A percentile compares a stretch with the other conserved stretches of the same genome.
Evolutionary conservation across 23 tunicate genomes (phyloP).

Genomic region (Ascidia mentula): DNA sequence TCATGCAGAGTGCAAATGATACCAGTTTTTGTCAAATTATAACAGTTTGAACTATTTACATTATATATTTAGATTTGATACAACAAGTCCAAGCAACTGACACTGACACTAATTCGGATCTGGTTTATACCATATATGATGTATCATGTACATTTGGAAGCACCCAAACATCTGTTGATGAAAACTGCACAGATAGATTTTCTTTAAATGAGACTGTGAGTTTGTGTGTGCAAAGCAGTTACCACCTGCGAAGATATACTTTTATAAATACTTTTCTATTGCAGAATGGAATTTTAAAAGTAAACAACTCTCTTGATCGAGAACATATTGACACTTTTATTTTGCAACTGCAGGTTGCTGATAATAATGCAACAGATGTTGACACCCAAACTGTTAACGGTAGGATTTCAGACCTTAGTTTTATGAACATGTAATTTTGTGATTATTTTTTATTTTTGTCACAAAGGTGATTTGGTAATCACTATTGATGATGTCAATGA

Average conservation of each 20-base stretch:
- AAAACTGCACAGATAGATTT: slow-evolving; percentile 2
- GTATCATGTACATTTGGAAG: neutral
- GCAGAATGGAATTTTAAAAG: neutral
- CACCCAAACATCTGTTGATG: neutral
- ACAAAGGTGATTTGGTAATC: neutral
- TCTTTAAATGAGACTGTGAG: neutral
- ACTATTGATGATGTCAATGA: neutral
- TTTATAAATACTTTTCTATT: too few species aligned
- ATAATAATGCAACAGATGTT: neutral
- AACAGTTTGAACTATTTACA: too few species aligned
- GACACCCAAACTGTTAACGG: neutral
- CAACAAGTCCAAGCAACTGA: neutral
- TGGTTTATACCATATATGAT: neutral
- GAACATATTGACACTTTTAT: slow-evolving; percentile 1
- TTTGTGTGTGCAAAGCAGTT: too few species aligned
- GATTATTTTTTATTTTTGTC: neutral
- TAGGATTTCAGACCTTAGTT: neutral
- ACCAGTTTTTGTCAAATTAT: too few species aligned
- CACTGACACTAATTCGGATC: neutral
- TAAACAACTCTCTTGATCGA: neutral
- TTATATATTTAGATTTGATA: neutral
- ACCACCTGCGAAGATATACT: too few species aligned
- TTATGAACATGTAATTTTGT: neutral
- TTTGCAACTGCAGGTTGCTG: neutral
- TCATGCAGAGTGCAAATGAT: too few species aligned